A percentile compares a stretch with the other conserved stretches of the same genome.
Conservation (phyloP, 2,113 vertebrate species). For the Pterocles gutturalis region DNA sequence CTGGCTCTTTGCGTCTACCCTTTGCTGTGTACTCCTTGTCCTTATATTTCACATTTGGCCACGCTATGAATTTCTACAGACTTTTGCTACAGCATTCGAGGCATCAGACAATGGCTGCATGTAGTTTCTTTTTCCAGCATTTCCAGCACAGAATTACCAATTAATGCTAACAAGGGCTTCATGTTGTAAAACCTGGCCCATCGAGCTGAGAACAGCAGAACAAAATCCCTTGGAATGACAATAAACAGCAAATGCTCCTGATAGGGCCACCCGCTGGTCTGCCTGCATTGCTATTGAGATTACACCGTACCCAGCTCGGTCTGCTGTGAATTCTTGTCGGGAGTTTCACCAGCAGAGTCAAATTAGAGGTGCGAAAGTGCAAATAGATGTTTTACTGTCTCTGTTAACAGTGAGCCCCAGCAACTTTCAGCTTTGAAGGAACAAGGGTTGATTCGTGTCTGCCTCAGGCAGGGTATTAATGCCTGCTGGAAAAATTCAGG, state of each 20-base stretch:
- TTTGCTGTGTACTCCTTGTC: not conserved
- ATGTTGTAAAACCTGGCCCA: not conserved
- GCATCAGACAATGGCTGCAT: accelerated
- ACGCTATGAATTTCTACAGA: not conserved
- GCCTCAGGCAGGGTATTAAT: not conserved
- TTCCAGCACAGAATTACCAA: not conserved
- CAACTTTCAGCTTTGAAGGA: not conserved
- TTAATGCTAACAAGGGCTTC: not conserved
- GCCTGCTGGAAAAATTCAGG: not conserved
- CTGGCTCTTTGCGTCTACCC: not conserved
- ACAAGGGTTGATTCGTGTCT: not conserved
- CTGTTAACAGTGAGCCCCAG: not conserved
- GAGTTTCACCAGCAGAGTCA: not conserved
- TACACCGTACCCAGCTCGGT: not conserved
- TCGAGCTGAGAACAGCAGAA: not conserved
- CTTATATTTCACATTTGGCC: not conserved
- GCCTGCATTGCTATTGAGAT: not conserved
- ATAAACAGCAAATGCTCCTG: not conserved
- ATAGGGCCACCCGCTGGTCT: not conserved
- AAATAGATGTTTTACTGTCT: not conserved
- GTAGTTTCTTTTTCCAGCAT: not conserved
- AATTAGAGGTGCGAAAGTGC: not conserved
- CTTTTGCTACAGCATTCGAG: accelerated
- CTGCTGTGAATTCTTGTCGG: not conserved
- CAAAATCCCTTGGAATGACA: not conserved